Percentiles rank a stretch among this genome's conserved stretches.
Conservation (phyloP, 2,797 vertebrate species). For the Agapornis canus region DNA sequence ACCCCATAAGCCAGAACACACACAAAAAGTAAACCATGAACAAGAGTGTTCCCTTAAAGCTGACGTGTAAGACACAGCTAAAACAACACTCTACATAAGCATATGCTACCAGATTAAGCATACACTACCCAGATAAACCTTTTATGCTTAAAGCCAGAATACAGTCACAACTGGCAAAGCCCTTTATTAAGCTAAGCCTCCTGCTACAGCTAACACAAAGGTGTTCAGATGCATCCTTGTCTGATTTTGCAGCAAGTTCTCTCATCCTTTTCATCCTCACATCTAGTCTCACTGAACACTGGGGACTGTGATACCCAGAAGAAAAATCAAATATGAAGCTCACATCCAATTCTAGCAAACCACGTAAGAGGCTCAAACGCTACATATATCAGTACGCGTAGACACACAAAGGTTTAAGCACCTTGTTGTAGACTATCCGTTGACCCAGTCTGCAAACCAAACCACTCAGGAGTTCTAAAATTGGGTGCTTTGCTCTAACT, state of each 20-base stretch:
- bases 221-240: not conserved
- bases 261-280: not conserved
- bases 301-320: not conserved
- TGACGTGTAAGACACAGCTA: not conserved
- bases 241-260: not conserved
- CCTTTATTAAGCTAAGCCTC: not conserved
- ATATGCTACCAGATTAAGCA: constrained; percentile 3
- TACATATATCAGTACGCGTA: not conserved
- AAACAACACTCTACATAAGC: constrained; percentile 10
- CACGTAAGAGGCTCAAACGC: not conserved
- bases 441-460: not conserved
- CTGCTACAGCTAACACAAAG: not conserved
- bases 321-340: not conserved
- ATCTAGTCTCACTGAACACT: not conserved
- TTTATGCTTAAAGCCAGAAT: not conserved
- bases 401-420: not conserved
- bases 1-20: not conserved
- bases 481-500: not conserved
- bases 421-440: not conserved
- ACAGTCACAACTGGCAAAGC: not conserved
- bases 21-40: not conserved
- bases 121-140: not conserved
- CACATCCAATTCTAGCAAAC: not conserved
- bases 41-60: not conserved
- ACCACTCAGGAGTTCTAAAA: not conserved